phyloP scores from a whole-genome alignment of 1,140 invertebrate genomes.

The Tyrophagus putrescentiae region DNA sequence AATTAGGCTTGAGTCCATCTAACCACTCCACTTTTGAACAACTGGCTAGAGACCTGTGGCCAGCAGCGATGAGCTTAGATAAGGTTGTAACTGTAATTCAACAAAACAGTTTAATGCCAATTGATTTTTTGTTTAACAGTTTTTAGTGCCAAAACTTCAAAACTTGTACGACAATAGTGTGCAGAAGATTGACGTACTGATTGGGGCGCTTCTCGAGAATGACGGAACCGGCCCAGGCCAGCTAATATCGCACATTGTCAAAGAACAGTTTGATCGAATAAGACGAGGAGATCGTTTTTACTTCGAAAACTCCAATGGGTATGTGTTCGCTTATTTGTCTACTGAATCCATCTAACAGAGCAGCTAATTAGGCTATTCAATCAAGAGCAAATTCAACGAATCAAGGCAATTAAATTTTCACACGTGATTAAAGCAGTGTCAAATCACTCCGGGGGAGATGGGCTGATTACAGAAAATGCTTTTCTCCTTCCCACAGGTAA shows the following conservation, averaged over 20 bases:
- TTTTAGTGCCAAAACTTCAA: conserved; percentile 1
- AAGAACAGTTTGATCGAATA: conserved; percentile 42
- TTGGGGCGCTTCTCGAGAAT: conserved; percentile 53
- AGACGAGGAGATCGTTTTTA: conserved; percentile 44
- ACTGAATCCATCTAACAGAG: not conserved
- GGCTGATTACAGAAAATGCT: conserved; percentile 43
- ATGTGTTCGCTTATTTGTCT: conserved; percentile 23
- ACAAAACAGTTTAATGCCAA: too few species aligned
- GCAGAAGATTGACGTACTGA: conserved; percentile 46
- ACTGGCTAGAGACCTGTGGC: not conserved
- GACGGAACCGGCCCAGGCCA: conserved; percentile 39
- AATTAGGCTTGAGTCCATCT: conserved; percentile 5
- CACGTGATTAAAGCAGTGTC: conserved; percentile 43
- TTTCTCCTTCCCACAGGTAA: conserved; percentile 34
- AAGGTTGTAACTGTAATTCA: not conserved
- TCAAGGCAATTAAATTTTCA: conserved; percentile 40
- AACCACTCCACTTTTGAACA: not conserved
- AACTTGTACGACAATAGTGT: conserved; percentile 35
- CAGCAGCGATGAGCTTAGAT: not conserved
- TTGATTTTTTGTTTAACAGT: conserved; percentile 1
- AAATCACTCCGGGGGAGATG: conserved; percentile 35
- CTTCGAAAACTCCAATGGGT: conserved; percentile 44
- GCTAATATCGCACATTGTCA: conserved; percentile 42
- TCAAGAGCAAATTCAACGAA: conserved; percentile 38
- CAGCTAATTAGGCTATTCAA: conserved; percentile 40